A percentile compares a stretch with the other conserved stretches of the same genome.
Conservation (phyloP, 2,888 invertebrate genomes). For the Apodemia hepburni region DNA sequence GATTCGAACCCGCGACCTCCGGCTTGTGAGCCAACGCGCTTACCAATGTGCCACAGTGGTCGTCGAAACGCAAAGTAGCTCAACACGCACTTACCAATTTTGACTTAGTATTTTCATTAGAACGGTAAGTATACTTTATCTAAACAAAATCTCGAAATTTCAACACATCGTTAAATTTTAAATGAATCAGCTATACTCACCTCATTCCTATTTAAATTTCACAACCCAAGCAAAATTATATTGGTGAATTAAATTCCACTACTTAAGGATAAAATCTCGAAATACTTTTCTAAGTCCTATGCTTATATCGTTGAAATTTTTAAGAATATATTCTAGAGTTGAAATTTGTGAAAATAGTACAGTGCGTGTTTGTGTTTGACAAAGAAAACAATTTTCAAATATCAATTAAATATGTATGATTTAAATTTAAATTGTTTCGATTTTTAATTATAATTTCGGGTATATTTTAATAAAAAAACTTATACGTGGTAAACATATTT, state of each 20-base stretch:
- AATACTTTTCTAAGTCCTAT: background rate
- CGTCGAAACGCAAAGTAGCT: too few relatives aligned
- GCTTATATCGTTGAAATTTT: background rate
- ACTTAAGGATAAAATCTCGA: constrained; percentile 1
- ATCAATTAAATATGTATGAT: too few relatives aligned
- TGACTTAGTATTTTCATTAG: too few relatives aligned
- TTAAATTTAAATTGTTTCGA: too few relatives aligned
- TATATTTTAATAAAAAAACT: too few relatives aligned
- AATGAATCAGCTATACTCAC: background rate
- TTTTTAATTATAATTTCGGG: too few relatives aligned
- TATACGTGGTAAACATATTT: too few relatives aligned
- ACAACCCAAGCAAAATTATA: background rate
- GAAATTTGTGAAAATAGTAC: background rate
- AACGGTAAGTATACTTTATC: too few relatives aligned
- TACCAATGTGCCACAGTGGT: too few relatives aligned
- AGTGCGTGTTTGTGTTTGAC: background rate
- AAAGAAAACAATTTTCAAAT: background rate
- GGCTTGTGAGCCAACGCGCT: too few relatives aligned
- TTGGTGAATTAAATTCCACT: background rate
- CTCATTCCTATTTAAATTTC: background rate
- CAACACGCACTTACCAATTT: background rate
- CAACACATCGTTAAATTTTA: background rate
- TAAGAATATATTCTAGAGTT: background rate
- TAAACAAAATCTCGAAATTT: background rate
- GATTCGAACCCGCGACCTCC: too few relatives aligned